Conservation (phyloP, 2,113 vertebrate genomes). For the Percopsis transmontana region DNA sequence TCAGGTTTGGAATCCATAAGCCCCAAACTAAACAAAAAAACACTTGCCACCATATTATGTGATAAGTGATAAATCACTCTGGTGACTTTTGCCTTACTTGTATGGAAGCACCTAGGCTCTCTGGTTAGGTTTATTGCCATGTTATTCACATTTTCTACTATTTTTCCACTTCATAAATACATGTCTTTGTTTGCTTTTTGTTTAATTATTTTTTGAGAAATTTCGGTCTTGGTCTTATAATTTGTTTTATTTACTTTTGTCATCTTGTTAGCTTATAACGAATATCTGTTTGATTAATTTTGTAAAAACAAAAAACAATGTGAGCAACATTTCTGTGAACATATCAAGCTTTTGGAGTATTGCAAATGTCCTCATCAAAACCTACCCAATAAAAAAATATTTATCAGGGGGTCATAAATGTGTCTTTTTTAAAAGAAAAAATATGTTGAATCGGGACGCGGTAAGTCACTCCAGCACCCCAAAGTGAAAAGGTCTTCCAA, state of each 20-base stretch:
- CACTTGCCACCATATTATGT: too few relatives aligned
- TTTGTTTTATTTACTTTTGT: slow-evolving; percentile 5
- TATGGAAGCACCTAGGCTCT: background rate
- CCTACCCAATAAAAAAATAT: slow-evolving; percentile 30
- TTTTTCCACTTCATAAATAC: too few relatives aligned
- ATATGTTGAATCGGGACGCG: background rate
- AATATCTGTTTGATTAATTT: slow-evolving; percentile 15
- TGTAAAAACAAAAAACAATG: slow-evolving; percentile 12
- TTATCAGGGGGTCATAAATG: background rate
- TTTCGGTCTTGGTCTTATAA: background rate
- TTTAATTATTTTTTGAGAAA: background rate
- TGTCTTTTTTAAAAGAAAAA: background rate
- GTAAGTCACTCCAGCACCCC: slow-evolving; percentile 31
- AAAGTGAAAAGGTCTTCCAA: too few relatives aligned
- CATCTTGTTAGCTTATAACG: background rate
- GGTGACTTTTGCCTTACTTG: slow-evolving; percentile 57
- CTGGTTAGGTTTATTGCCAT: slow-evolving; percentile 9
- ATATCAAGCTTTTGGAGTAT: background rate
- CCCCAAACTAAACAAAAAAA: too few relatives aligned
- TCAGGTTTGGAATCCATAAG: background rate
- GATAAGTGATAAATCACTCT: background rate
- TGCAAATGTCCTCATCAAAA: slow-evolving; percentile 13
- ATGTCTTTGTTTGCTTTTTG: background rate
- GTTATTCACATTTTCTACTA: background rate
- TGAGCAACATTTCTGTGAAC: slow-evolving; percentile 17